These are phyloP conservation scores for Adoxophyes honmai DNA, from an alignment of 1,140 invertebrate genomes.

Conservation along the genomic window DNA sequence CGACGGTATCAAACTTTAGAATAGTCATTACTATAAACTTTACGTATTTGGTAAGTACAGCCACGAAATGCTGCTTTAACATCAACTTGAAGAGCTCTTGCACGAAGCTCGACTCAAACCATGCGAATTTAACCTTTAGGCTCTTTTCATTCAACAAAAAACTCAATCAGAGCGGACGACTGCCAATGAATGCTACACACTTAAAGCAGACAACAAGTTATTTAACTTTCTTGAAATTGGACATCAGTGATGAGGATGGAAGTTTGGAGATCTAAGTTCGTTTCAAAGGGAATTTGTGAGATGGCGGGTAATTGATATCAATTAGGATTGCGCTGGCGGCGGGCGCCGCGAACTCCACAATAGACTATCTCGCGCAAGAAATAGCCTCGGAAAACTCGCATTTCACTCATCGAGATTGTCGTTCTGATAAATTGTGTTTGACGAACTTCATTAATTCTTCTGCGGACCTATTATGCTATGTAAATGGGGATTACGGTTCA, in stretches of 20 bases:
- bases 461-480: conserved; percentile 19
- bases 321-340: conserved; percentile 17
- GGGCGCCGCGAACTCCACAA: not conserved
- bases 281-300: conserved; percentile 18
- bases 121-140: too few relatives aligned
- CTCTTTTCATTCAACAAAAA: not conserved
- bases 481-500: conserved; percentile 20
- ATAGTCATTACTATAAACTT: too few relatives aligned
- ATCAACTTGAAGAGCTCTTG: not conserved
- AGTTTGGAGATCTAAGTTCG: conserved; percentile 14
- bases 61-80: too few relatives aligned
- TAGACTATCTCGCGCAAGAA: conserved; percentile 16
- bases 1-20: too few relatives aligned
- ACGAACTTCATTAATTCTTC: conserved; percentile 34
- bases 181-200: not conserved
- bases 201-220: not conserved
- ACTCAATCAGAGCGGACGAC: not conserved
- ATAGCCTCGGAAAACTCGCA: conserved; percentile 16
- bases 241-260: conserved; percentile 2
- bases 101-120: not conserved
- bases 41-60: too few relatives aligned
- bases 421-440: conserved; percentile 45
- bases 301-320: conserved; percentile 18
- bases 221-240: conserved; percentile 6
- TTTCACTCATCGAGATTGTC: conserved; percentile 32